These are phyloP conservation scores for Morus bassanus DNA, from an alignment of 2,797 vertebrate genomes.

Conservation along the genomic window DNA sequence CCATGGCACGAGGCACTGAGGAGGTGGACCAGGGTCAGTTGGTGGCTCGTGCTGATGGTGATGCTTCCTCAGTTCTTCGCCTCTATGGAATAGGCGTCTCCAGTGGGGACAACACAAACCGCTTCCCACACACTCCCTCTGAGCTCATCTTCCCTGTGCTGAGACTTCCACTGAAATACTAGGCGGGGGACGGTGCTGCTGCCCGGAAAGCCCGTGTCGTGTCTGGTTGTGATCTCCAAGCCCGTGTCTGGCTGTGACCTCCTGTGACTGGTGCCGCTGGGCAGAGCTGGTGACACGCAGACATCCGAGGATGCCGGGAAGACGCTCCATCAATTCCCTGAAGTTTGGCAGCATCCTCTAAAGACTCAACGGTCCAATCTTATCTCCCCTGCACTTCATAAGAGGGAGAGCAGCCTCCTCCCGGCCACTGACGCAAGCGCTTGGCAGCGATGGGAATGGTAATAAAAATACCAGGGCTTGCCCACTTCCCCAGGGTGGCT, in stretches of 20 bases:
- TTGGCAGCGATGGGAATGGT: not conserved
- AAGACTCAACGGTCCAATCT: not conserved
- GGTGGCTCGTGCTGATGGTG: fast-evolving
- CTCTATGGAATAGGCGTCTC: not conserved
- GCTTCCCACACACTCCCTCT: not conserved
- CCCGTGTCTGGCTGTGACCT: not conserved
- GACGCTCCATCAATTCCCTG: not conserved
- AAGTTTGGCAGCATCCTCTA: conserved; percentile 11
- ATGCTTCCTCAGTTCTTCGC: not conserved
- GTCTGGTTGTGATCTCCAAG: too few species aligned
- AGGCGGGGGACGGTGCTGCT: not conserved
- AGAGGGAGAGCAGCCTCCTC: not conserved
- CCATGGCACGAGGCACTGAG: not conserved
- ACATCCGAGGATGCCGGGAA: not conserved
- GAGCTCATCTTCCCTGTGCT: not conserved
- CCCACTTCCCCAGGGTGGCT: not conserved
- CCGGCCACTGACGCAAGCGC: not conserved
- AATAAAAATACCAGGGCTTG: conserved; percentile 16
- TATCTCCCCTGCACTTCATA: not conserved
- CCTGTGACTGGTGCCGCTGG: not conserved
- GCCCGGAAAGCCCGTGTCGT: not conserved
- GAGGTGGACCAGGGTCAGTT: not conserved
- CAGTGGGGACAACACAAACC: not conserved
- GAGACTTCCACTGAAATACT: not conserved
- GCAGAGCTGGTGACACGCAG: not conserved